phyloP scores from a whole-genome alignment of 2,797 vertebrate genomes.

The Centroberyx gerrardi region DNA sequence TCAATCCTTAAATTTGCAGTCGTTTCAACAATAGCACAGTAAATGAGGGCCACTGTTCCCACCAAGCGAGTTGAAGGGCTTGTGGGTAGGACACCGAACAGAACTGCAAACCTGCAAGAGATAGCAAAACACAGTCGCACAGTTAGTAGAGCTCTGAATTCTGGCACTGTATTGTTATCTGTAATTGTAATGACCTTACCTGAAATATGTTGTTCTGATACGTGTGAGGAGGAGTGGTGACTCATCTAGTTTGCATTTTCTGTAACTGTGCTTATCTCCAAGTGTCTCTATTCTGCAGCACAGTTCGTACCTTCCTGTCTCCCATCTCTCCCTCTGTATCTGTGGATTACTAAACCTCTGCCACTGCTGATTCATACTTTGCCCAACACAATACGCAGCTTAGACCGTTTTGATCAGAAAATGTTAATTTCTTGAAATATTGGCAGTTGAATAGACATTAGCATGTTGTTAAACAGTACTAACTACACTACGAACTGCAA shows the following conservation, averaged over 20 bases:
- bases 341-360: constrained; percentile 63
- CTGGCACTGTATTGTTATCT: constrained; percentile 71
- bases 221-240: constrained; percentile 77
- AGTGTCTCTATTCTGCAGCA: constrained; percentile 75
- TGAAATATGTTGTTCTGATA: constrained; percentile 76
- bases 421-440: constrained; percentile 27
- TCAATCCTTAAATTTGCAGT: constrained; percentile 39
- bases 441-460: constrained; percentile 27
- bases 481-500: too few species aligned
- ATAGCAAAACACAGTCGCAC: constrained; percentile 62
- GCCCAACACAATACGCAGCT: constrained; percentile 37
- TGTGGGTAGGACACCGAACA: constrained; percentile 39
- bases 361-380: constrained; percentile 64
- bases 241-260: constrained; percentile 82
- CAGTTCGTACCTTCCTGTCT: constrained; percentile 69
- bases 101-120: constrained; percentile 56
- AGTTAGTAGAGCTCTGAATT: constrained; percentile 44
- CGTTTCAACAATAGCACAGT: constrained; percentile 47
- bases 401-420: constrained; percentile 42
- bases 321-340: constrained; percentile 54
- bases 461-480: constrained; percentile 18
- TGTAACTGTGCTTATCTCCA: constrained; percentile 78
- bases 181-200: constrained; percentile 82
- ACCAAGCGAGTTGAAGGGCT: constrained; percentile 45
- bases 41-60: constrained; percentile 40